Base-by-base conservation (phyloP, 2,797 vertebrate genomes). In the Esox masquinongy region DNA sequence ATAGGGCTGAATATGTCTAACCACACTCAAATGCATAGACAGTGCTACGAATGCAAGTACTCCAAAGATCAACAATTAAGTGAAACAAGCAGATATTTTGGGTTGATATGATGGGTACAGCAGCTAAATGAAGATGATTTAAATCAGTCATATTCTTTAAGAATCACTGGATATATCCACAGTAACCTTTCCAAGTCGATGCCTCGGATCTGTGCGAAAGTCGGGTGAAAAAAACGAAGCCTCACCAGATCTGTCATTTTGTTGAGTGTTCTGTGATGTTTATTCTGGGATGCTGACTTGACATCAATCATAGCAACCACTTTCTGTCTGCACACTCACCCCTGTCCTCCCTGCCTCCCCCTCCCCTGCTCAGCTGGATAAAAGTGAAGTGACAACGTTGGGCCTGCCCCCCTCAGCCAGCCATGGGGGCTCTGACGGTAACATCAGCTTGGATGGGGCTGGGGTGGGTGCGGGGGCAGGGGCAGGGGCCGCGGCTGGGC, bases 351-450 rank as follows among this genome's bases (percentile, higher is more conserved):
- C 19, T 14, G 43, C 31, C 22, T 50, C 31, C 66, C 16, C 51
- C 31, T 22, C 53, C 66, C n/a, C 69, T 69, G 77, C 70, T 68
- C 91, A 98, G 96, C 94, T 96, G 85, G 98, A 99, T 92, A 99
- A 99, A 90, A 97, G 96, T 72, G 98, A 99, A 77, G 94, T 93
- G 67, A 89, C 87, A 74, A 91, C 95, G 1, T 93, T 97, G 78
- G 92, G 90, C 88, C 90, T 97, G 49, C 94, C 97, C 7, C 79
- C 95, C 50, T 84, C 91, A 79, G n/a, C 92, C 1, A 92, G 95
- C 91, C 97, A 99, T 80, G 93, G 96, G 0, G 96, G 97, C 71
- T 83, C 95, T 4, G 98, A 99, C 0, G 95, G 94, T 76, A 95
- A 96, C 91, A 90, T 97, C 91, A 97, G 96, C 76, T 88, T 96